Percentiles rank a stretch among this genome's conserved stretches.
Conservation (phyloP, 2,888 invertebrate genomes). For the Cryptus armator region DNA sequence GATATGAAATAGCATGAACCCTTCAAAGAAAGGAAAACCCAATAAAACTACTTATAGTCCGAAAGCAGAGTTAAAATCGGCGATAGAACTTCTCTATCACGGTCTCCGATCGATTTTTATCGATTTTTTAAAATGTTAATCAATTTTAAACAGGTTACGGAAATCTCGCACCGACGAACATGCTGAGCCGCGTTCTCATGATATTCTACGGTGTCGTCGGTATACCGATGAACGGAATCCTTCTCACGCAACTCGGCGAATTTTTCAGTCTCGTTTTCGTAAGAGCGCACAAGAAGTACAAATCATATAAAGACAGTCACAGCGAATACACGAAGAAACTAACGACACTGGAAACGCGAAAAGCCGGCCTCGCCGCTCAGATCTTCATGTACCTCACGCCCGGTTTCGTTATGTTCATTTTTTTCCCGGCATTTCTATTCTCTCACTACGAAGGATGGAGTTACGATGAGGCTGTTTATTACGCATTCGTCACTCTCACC, state of each 20-base stretch:
- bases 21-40: neutral
- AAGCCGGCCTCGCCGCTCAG: slow-evolving; percentile 91
- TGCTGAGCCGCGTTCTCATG: slow-evolving; percentile 93
- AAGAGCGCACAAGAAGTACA: slow-evolving; percentile 93
- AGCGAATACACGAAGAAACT: slow-evolving; percentile 77
- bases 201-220: slow-evolving; percentile 95
- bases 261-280: slow-evolving; percentile 91
- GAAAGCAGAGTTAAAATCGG: too few species aligned
- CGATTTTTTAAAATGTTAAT: neutral
- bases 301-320: slow-evolving; percentile 89
- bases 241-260: slow-evolving; percentile 89
- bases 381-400: slow-evolving; percentile 95
- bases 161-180: slow-evolving; percentile 94
- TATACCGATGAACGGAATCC: slow-evolving; percentile 92
- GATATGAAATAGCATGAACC: slow-evolving; percentile 32
- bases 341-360: slow-evolving; percentile 84
- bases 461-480: slow-evolving; percentile 94
- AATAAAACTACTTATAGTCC: neutral
- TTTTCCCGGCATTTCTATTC: slow-evolving; percentile 94
- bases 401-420: slow-evolving; percentile 94
- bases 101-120: too few species aligned
- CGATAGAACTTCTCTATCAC: too few species aligned
- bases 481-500: slow-evolving; percentile 94
- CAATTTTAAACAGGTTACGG: slow-evolving; percentile 90
- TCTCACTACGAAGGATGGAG: slow-evolving; percentile 95